phyloP scores from a whole-genome alignment of 2,797 vertebrate species.

The Momotus momota region DNA sequence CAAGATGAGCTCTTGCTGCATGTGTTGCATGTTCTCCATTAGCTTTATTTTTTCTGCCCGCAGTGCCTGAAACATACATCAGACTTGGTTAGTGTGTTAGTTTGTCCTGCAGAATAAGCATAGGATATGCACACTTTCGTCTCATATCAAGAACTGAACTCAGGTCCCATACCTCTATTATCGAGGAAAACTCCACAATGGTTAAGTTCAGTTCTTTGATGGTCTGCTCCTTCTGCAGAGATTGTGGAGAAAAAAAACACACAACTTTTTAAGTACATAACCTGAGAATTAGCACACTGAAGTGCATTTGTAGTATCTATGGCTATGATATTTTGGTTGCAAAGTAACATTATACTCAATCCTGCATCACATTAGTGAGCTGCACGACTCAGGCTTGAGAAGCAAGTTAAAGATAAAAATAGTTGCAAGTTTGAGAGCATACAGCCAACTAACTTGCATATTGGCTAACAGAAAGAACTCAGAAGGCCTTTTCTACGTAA shows the following conservation, averaged over 20 bases:
- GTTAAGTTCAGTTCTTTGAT: slow-evolving; percentile 86
- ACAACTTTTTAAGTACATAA: neutral
- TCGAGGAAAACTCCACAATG: slow-evolving; percentile 84
- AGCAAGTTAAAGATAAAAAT: neutral
- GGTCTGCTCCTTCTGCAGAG: slow-evolving; percentile 83
- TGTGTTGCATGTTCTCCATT: slow-evolving; percentile 83
- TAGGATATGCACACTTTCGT: neutral
- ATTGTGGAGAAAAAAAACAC: neutral
- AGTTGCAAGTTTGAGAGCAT: neutral
- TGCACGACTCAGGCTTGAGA: neutral
- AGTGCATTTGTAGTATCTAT: neutral
- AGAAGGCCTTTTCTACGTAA: neutral
- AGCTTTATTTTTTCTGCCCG: slow-evolving; percentile 87
- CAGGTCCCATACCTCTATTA: slow-evolving; percentile 84
- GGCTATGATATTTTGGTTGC: neutral
- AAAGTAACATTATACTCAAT: neutral
- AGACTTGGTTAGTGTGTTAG: neutral
- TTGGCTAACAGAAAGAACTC: neutral
- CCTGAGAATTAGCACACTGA: neutral
- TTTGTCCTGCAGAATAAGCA: neutral
- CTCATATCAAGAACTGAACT: neutral
- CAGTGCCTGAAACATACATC: slow-evolving; percentile 79
- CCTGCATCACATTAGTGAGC: neutral
- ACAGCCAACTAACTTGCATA: neutral
- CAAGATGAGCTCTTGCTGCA: slow-evolving; percentile 87